Evolutionary conservation across 2,797 vertebrate species (phyloP), one percentile per base, ranked within the genome.

Genomic region (Remorina albescens): DNA sequence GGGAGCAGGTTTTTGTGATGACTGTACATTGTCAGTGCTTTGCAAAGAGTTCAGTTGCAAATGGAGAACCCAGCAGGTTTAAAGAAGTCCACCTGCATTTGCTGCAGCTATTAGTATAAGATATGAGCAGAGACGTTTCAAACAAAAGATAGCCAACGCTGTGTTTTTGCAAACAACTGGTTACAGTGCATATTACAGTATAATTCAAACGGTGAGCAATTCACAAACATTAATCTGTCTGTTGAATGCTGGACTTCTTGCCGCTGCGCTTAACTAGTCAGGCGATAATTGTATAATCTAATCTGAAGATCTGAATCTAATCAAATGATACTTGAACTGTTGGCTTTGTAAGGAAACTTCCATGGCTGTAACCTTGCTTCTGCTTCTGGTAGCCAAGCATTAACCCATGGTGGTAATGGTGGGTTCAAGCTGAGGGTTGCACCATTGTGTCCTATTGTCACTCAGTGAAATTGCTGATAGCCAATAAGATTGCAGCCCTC

Each of bases 261-360:
- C n/a, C 1, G 3, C 41, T 9, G 23, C 21, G 36, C 23, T 18
- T 55, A n/a, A n/a, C 7, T 68, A 50, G 44, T 39, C 47, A 21
- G 34, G 26, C 41, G 18, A 7, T 21, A 41, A 57, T 16, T 0
- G 0, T 59, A 66, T 62, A 42, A 67, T 53, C n/a, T n/a, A 32
- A 32, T 62, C 53, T 50, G 36, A 62, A 66, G 50, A 51, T 53
- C 39, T 56, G 26, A 67, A 77, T 41, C 44, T 55, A 34, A 64
- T 69, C 64, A 73, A 26, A 30, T 58, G 21, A 8, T 62, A 44
- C 55, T 60, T 55, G 61, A 55, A 23, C 28, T 28, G 57, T 11
- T 71, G 37, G 47, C 54, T 37, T 41, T 63, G 23, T 71, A 71
- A 25, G 41, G 54, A 37, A 30, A 8, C 13, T 7, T 56, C 36